Base-by-base conservation (phyloP, 2,113 vertebrate genomes). In the Thunnus maccoyii region DNA sequence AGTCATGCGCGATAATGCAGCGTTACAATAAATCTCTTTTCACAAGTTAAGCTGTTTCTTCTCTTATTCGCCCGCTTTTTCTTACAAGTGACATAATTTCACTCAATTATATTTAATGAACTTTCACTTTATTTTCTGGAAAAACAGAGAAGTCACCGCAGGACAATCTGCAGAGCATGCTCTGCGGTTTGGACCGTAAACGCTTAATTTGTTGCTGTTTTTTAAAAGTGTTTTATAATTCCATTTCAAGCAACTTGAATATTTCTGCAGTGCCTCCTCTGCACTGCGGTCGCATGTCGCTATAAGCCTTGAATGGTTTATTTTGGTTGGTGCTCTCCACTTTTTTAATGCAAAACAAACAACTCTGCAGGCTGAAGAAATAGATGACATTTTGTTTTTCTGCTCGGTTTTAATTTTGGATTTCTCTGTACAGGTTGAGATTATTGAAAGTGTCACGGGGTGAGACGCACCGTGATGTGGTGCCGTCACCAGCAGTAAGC, bases 261-360 rank as follows among this genome's bases (percentile, higher is more conserved):
- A 73, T 70, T 69, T 25, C 68, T 77, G 51, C 75, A 17, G 56
- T 72, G 68, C 82, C 69, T 87, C 78, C 57, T 56, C 76, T 69
- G 72, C 83, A 16, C 75, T 76, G 82, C 74, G 73, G 77, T 78
- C 55, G 18, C 52, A 17, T 17, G 71, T 78, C 57, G 41, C 69
- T 79, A 52, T 44, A 75, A 83, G 73, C 22, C 30, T 60, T 32
- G 52, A 27, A 54, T 32, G 69, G 47, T 87, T 82, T 90, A 73
- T 89, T 89, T 84, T 72, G 57, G 32, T 80, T 57, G 30, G 13
- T 55, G 57, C 65, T 46, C 58, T 61, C 32, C 16, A 7, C 36
- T 41, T 32, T 15, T 71, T 64, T 9, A 73, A 50, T 30, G 46
- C 32, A 68, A 76, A 63, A 82, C 71, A 77, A 78, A 82, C 80